Evolutionary conservation across 2,888 invertebrate genomes (phyloP).

Genomic region (Leptinotarsa juncta): DNA sequence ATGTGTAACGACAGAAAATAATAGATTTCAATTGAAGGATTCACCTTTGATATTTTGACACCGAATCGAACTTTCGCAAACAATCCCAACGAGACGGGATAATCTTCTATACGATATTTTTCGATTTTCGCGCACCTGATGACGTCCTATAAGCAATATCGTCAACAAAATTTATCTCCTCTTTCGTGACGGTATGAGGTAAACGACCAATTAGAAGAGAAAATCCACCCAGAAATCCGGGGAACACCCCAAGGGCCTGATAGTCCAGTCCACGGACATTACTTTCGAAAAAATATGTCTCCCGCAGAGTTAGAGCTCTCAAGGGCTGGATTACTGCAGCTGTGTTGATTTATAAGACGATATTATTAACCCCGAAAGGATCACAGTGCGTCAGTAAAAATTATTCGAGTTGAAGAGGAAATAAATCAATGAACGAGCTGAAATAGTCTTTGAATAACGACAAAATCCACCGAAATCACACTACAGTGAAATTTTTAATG

Average conservation of each 20-base stretch:
- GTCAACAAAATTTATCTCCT: constrained; percentile 11
- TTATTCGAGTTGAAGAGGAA: not conserved
- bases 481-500: no score
- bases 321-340: constrained; percentile 19
- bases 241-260: constrained; percentile 11
- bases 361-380: not conserved
- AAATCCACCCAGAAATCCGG: constrained; percentile 6
- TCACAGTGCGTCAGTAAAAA: not conserved
- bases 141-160: constrained; percentile 6
- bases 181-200: not conserved
- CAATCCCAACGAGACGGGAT: not conserved
- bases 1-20: not conserved
- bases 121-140: not conserved
- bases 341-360: constrained; percentile 18
- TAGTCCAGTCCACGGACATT: constrained; percentile 19
- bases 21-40: not conserved
- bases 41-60: no score
- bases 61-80: no score
- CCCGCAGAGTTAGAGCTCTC: constrained; percentile 27
- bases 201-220: constrained; percentile 28
- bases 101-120: not conserved
- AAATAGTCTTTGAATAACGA: no score
- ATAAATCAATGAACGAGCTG: no score
- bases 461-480: no score
- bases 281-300: constrained; percentile 30